These are phyloP conservation scores for Metaphire vulgaris DNA, from an alignment of 1,140 invertebrate species.

Conservation along the genomic window DNA sequence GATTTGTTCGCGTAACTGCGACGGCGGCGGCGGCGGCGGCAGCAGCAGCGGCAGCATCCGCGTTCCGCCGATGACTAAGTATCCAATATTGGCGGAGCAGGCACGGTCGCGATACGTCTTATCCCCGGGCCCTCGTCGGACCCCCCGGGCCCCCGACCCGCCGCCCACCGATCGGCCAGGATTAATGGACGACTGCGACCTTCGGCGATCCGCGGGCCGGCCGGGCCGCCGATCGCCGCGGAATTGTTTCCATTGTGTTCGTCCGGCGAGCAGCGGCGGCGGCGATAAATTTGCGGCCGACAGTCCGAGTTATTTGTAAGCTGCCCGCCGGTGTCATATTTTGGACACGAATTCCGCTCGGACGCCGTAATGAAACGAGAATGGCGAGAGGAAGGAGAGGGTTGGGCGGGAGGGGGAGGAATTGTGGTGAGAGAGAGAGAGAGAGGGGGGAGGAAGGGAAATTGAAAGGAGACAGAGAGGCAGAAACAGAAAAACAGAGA, in stretches of 20 bases:
- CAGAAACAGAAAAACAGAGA: not conserved
- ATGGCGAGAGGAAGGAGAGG: not conserved
- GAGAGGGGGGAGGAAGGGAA: not conserved
- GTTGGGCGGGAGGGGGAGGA: not conserved
- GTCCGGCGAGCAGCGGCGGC: not conserved
- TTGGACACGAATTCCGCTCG: not conserved
- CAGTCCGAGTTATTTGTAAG: conserved; percentile 2
- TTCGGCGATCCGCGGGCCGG: not conserved
- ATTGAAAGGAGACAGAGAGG: too few relatives aligned
- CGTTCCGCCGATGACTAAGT: not conserved
- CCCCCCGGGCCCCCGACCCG: too few relatives aligned
- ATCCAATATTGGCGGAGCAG: not conserved
- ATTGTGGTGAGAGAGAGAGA: not conserved
- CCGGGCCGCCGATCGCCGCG: too few relatives aligned
- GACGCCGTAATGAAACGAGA: not conserved
- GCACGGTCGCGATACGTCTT: not conserved
- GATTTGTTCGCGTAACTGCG: not conserved
- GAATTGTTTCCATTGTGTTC: not conserved
- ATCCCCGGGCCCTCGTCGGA: not conserved
- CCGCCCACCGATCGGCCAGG: not conserved
- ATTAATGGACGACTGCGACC: not conserved
- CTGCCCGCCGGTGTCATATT: not conserved
- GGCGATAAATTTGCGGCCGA: not conserved
- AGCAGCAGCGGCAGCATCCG: not conserved
- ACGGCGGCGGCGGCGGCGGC: too few relatives aligned